phyloP scores from a whole-genome alignment of 1,140 invertebrate genomes.

The Wiebesia pumilae region DNA sequence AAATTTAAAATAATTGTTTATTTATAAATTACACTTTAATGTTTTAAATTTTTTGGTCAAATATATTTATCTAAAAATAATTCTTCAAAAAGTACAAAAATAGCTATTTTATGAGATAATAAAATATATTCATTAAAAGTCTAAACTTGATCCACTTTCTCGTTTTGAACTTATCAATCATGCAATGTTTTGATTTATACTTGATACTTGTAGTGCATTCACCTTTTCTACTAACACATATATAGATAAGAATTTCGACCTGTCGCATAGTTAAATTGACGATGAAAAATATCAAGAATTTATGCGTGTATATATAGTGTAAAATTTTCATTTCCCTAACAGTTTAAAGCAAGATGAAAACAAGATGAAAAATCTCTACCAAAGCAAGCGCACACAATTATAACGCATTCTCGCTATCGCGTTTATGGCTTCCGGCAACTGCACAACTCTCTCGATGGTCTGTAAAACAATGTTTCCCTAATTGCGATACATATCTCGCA shows the following conservation, averaged over 20 bases:
- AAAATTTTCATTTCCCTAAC: background rate
- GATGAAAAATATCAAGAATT: background rate
- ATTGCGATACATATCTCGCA: constrained; percentile 27
- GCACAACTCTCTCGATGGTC: background rate
- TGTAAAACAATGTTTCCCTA: constrained; percentile 36
- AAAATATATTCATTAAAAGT: background rate
- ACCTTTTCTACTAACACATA: background rate
- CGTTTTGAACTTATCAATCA: background rate
- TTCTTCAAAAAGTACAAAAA: background rate
- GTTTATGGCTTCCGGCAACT: background rate
- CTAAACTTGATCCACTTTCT: background rate
- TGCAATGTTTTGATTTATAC: background rate
- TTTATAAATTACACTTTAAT: too few relatives aligned
- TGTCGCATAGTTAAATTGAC: background rate
- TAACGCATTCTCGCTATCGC: background rate
- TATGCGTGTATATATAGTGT: background rate
- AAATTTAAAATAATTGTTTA: too few relatives aligned
- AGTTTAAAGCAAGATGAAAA: background rate
- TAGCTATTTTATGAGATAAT: background rate
- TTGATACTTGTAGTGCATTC: background rate
- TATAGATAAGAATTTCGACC: constrained; percentile 2
- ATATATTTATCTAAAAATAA: background rate
- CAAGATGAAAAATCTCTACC: background rate
- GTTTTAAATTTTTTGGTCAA: background rate
- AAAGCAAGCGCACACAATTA: background rate